Conservation (phyloP, 2,888 invertebrate species). For the Sesamia inferens region DNA sequence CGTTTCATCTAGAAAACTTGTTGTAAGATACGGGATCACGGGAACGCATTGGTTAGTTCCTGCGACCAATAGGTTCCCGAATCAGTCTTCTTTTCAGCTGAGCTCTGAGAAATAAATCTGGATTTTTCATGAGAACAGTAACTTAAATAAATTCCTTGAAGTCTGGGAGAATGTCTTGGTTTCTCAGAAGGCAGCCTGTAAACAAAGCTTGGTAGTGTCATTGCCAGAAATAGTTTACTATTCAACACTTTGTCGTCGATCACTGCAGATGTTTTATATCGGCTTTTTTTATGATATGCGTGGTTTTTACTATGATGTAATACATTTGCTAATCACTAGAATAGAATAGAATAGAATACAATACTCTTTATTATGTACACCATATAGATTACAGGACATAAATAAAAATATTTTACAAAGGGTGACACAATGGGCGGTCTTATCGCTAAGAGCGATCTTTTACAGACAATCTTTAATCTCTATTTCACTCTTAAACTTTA, state of each 20-base stretch:
- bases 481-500: too few species aligned
- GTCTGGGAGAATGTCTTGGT: constrained; percentile 33
- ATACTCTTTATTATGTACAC: too few species aligned
- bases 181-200: constrained; percentile 58
- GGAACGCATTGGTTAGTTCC: constrained; percentile 6
- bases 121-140: constrained; percentile 27
- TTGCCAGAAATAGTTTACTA: constrained; percentile 56
- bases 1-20: background rate
- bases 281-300: background rate
- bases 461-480: too few species aligned
- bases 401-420: too few species aligned
- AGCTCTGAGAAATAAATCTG: constrained; percentile 27
- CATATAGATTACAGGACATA: too few species aligned
- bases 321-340: too few species aligned
- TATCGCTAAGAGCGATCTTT: too few species aligned
- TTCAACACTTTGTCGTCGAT: constrained; percentile 26
- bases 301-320: constrained; percentile 14
- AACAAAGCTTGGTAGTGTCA: constrained; percentile 58
- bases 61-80: background rate
- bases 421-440: too few species aligned
- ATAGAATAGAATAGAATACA: too few species aligned
- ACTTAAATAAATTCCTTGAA: constrained; percentile 57
- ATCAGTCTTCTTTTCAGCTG: constrained; percentile 3
- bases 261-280: constrained; percentile 21
- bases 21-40: constrained; percentile 4